Base-by-base conservation (phyloP, 2,113 vertebrate genomes). In the Gymnogyps californianus region DNA sequence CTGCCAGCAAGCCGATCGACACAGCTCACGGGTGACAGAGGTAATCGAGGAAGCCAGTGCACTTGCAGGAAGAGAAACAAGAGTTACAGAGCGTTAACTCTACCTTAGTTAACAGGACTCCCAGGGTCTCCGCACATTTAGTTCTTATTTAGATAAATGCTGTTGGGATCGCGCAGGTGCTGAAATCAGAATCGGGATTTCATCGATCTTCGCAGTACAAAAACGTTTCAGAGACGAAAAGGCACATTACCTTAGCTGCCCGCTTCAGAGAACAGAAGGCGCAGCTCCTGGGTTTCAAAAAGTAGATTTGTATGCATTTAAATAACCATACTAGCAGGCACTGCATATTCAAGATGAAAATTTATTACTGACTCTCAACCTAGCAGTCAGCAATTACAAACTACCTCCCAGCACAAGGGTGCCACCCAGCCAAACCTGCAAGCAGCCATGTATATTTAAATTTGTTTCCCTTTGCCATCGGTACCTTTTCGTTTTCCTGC, bases 31-130 rank as follows among this genome's bases (percentile, higher is more conserved):
- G 47, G 13, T 13, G 29, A 4, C 1, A 9, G 31, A 6, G 29
- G 5, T 7, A 14, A 18, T 0, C 0, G 24, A n/a, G 47, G 71
- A n/a, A 28, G 31, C 29, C 66, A 19, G n/a, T 0, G 10, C 17
- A 1, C n/a, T 25, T 21, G 11, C 25, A 28, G n/a, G n/a, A 55
- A 24, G 12, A 18, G 17, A 71, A 84, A 42, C 10, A 7, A 34
- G 40, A 26, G n/a, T 15, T 55, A 13, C 4, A 17, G 42, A 64
- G 20, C 28, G 1, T 31, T 38, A 46, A 20, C 31, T 38, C 57
- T 61, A 14, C 57, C 25, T 40, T 17, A 13, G 40, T 42, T 66
- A 67, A 24, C 31, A 6, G 38, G 72, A 4, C 10, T 38, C 42
- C 65, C 59, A 26, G 31, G 22, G 17, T 19, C 12, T 61, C 61